Evolutionary conservation across 2,888 invertebrate species (phyloP).

Genomic region (Agriotes lineatus): DNA sequence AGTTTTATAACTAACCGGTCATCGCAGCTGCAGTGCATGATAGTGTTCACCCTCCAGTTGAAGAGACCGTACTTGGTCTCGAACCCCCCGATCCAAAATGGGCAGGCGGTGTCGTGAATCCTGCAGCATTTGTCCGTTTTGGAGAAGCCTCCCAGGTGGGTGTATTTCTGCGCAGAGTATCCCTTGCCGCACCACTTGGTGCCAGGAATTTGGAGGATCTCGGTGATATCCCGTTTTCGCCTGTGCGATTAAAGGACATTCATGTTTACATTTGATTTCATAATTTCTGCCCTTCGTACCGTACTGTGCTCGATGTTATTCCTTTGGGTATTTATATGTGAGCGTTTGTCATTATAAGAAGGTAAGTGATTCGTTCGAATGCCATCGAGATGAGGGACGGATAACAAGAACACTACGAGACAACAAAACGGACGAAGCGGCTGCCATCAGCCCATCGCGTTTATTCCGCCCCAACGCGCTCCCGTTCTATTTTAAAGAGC

Average conservation of each 20-base stretch:
- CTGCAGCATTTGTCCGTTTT: conserved; percentile 91
- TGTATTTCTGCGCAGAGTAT: conserved; percentile 82
- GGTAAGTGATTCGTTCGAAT: too few species aligned
- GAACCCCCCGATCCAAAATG: conserved; percentile 86
- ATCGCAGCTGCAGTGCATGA: conserved; percentile 94
- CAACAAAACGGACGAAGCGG: conserved; percentile 14
- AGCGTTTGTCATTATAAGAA: too few species aligned
- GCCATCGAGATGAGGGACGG: too few species aligned
- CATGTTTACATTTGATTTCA: background rate
- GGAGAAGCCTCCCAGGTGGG: conserved; percentile 86
- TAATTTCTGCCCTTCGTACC: background rate
- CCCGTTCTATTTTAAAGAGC: conserved; percentile 25
- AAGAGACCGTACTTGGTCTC: conserved; percentile 87
- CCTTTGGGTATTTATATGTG: background rate
- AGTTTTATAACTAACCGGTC: conserved; percentile 85
- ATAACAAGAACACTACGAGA: too few species aligned
- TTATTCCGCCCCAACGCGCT: conserved; percentile 31
- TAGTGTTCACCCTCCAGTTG: conserved; percentile 90
- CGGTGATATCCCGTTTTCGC: conserved; percentile 69
- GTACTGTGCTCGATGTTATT: background rate
- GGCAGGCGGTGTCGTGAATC: conserved; percentile 88
- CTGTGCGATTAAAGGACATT: conserved; percentile 57
- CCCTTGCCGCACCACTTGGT: conserved; percentile 96
- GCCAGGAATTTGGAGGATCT: conserved; percentile 86
- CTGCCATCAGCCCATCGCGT: conserved; percentile 25